These are phyloP conservation scores for Molothrus aeneus DNA, from an alignment of 2,797 vertebrate genomes.

Conservation along the genomic window DNA sequence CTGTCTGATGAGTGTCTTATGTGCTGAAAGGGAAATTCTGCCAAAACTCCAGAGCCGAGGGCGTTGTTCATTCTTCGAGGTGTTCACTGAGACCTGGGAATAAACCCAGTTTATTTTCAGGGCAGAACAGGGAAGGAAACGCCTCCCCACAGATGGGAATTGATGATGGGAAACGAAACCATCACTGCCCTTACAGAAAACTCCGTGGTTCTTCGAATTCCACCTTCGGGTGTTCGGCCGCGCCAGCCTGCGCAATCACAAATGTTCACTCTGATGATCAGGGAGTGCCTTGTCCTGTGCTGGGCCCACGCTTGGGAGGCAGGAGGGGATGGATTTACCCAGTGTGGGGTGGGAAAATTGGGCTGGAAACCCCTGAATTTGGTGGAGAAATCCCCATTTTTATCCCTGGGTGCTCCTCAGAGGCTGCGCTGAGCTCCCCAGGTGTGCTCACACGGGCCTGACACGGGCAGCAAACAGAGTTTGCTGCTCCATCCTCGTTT, in stretches of 20 bases:
- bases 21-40: background rate
- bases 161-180: background rate
- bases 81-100: background rate
- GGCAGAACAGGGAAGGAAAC: background rate
- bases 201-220: background rate
- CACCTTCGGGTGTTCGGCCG: background rate
- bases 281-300: slow-evolving; percentile 60
- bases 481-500: rapidly evolving
- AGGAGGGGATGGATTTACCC: too few relatives aligned
- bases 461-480: rapidly evolving
- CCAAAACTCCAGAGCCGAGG: background rate
- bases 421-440: rapidly evolving
- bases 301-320: background rate
- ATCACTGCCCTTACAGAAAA: background rate
- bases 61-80: background rate
- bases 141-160: background rate
- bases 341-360: rapidly evolving
- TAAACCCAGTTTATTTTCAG: background rate
- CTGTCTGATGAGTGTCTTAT: background rate
- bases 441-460: background rate
- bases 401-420: background rate
- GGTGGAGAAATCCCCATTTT: rapidly evolving
- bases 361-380: background rate
- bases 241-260: slow-evolving; percentile 18
- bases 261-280: slow-evolving; percentile 25